Evolutionary conservation across 2,113 vertebrate species (phyloP).

Genomic region (Burhinus oedicnemus): DNA sequence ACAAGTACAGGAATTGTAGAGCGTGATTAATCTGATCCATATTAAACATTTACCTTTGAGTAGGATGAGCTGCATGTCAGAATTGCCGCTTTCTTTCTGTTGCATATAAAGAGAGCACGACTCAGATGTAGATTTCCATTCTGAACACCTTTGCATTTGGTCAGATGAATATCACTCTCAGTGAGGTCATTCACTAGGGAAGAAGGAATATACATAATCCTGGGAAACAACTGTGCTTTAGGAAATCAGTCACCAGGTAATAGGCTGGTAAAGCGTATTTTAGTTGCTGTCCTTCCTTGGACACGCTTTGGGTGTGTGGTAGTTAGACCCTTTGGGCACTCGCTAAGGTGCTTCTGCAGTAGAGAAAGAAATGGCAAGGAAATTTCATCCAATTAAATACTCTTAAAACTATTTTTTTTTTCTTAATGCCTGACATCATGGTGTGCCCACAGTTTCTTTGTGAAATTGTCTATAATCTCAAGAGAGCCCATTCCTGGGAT

Average conservation of each 20-base stretch:
- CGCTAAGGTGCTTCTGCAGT: neutral
- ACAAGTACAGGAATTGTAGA: neutral
- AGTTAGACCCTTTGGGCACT: neutral
- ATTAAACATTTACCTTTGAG: neutral
- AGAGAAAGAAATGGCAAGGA: neutral
- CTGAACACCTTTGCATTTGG: neutral
- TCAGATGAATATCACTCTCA: neutral
- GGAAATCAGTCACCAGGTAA: neutral
- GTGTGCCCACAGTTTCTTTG: neutral
- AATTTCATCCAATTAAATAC: neutral
- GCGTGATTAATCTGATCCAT: neutral
- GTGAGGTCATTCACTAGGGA: neutral
- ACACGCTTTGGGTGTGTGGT: neutral
- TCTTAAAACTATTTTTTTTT: neutral
- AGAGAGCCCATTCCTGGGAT: neutral
- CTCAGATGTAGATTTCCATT: neutral
- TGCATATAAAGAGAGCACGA: neutral
- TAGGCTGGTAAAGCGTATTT: neutral
- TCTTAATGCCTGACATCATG: neutral
- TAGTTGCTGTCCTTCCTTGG: neutral
- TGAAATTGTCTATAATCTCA: neutral
- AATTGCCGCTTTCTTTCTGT: neutral
- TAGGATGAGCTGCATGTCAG: neutral
- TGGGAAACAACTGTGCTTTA: neutral
- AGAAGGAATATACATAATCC: neutral